Percentiles rank a stretch among this genome's conserved stretches.
Conservation (phyloP, 1,140 invertebrate genomes). For the Diploscapter pachys region DNA sequence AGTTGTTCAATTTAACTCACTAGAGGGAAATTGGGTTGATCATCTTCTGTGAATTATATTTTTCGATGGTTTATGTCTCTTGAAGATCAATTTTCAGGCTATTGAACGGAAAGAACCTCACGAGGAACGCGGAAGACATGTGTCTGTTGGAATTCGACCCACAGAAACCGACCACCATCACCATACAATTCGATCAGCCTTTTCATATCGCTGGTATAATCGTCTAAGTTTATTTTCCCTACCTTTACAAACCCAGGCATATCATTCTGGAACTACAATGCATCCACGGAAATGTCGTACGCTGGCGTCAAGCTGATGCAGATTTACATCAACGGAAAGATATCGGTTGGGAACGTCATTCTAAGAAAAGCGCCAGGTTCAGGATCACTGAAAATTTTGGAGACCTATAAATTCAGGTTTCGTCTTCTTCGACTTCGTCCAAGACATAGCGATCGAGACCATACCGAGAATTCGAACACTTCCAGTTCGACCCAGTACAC, state of each 20-base stretch:
- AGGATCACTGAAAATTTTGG: background rate
- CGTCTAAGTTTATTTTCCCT: background rate
- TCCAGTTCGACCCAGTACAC: constrained; percentile 43
- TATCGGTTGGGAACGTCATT: constrained; percentile 41
- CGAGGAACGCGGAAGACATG: constrained; percentile 62
- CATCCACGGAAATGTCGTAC: constrained; percentile 70
- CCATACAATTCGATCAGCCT: constrained; percentile 64
- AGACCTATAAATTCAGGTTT: constrained; percentile 39
- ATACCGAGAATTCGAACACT: constrained; percentile 34
- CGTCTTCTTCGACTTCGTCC: constrained; percentile 58
- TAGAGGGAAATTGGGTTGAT: background rate
- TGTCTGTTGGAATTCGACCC: constrained; percentile 63
- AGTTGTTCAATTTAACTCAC: constrained; percentile 21
- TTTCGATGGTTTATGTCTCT: background rate
- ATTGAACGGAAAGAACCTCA: constrained; percentile 62
- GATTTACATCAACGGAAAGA: constrained; percentile 50
- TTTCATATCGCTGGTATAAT: constrained; percentile 66
- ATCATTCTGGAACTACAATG: constrained; percentile 79
- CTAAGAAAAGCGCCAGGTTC: constrained; percentile 47
- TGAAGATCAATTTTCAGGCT: constrained; percentile 52
- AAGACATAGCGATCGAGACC: constrained; percentile 52
- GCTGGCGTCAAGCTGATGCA: constrained; percentile 67
- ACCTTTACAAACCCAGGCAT: constrained; percentile 61
- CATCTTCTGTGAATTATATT: background rate
- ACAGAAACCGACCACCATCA: constrained; percentile 58